These are phyloP conservation scores for Drosophila austrosaltans DNA, from an alignment of 2,888 invertebrate genomes.

Conservation along the genomic window DNA sequence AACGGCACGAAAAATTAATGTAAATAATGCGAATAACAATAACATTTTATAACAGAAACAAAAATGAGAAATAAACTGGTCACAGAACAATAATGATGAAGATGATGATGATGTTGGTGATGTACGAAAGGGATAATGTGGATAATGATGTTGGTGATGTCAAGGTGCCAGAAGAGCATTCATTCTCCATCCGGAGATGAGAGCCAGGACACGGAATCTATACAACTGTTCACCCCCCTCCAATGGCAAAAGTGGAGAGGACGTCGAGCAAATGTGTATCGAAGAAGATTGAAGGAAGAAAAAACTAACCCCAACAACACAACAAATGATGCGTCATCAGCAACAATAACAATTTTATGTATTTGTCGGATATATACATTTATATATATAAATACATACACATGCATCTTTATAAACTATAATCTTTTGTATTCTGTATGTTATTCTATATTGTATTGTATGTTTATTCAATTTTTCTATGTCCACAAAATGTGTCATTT, in stretches of 20 bases:
- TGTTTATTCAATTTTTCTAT: conserved; percentile 69
- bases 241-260: conserved; percentile 87
- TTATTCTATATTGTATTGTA: conserved; percentile 48
- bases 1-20: conserved; percentile 48
- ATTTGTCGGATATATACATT: conserved; percentile 64
- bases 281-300: conserved; percentile 10
- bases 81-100: conserved; percentile 27
- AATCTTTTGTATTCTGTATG: conserved; percentile 41
- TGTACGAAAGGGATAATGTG: conserved; percentile 32
- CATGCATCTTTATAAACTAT: conserved; percentile 16
- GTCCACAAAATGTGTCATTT: conserved; percentile 76
- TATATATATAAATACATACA: background rate
- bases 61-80: conserved; percentile 49
- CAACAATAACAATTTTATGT: conserved; percentile 63
- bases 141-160: conserved; percentile 19
- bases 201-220: conserved; percentile 55
- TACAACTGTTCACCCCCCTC: conserved; percentile 84
- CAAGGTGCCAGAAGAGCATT: conserved; percentile 31
- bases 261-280: conserved; percentile 85
- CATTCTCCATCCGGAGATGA: conserved; percentile 41
- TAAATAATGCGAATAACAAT: conserved; percentile 39
- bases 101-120: conserved; percentile 62
- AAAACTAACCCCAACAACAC: conserved; percentile 47
- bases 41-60: conserved; percentile 41
- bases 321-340: conserved; percentile 40